A percentile compares a stretch with the other conserved stretches of the same genome.
phyloP scores from a whole-genome alignment of 2,888 invertebrate species.

The Ditula angustiorana region DNA sequence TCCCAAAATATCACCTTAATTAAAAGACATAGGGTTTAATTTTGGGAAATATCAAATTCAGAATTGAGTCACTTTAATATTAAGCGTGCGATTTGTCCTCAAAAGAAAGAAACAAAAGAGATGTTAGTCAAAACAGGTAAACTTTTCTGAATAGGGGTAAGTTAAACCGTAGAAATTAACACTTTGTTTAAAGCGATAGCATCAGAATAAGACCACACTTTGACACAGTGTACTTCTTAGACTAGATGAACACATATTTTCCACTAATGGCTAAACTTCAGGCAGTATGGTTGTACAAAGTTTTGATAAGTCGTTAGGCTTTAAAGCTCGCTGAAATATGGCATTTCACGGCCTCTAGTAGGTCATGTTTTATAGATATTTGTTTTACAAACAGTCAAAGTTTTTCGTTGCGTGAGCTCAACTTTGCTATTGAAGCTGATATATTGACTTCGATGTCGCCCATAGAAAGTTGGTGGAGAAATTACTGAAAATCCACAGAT shows the following conservation, averaged over 20 bases:
- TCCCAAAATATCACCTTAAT: no score
- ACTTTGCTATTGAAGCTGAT: slow-evolving; percentile 12
- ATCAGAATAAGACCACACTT: slow-evolving; percentile 49
- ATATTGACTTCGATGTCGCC: neutral
- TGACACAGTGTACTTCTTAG: slow-evolving; percentile 73
- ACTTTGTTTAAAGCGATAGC: neutral
- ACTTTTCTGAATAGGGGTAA: no score
- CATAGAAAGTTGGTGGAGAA: neutral
- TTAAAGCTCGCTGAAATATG: slow-evolving; percentile 53
- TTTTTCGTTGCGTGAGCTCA: slow-evolving; percentile 31
- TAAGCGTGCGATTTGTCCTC: no score
- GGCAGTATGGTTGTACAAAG: slow-evolving; percentile 59
- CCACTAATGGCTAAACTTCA: slow-evolving; percentile 77
- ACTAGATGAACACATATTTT: slow-evolving; percentile 78
- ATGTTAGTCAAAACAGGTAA: no score
- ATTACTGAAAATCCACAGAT: neutral
- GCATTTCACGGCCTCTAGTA: slow-evolving; percentile 28
- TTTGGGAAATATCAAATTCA: no score
- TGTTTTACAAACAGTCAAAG: slow-evolving; percentile 31
- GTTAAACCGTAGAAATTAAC: no score
- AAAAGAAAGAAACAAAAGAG: no score
- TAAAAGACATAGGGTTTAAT: no score
- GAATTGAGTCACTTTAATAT: no score
- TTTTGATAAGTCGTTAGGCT: slow-evolving; percentile 63
- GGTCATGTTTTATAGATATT: slow-evolving; percentile 36